A percentile compares a stretch with the other conserved stretches of the same genome.
phyloP scores from a whole-genome alignment of 2,113 vertebrate species.

The Sitta europaea region DNA sequence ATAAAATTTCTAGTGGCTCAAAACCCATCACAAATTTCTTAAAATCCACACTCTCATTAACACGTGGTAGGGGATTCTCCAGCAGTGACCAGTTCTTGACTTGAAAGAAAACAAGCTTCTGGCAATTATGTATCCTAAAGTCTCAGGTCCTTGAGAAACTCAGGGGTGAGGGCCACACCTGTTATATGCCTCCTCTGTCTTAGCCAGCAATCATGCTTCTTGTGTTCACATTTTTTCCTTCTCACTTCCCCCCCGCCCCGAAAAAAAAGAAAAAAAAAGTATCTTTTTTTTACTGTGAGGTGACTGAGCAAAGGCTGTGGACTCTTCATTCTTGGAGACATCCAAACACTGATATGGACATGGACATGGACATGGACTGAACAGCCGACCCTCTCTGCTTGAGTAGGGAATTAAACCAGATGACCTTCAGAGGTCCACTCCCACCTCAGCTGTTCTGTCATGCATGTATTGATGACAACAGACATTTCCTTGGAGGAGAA shows the following conservation, averaged over 20 bases:
- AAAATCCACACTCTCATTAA: background rate
- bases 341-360: background rate
- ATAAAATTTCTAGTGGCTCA: background rate
- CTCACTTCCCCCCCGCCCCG: background rate
- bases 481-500: background rate
- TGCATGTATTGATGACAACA: background rate
- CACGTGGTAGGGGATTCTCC: background rate
- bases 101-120: background rate
- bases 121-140: background rate
- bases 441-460: background rate
- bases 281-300: background rate
- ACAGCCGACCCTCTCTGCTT: background rate
- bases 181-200: background rate
- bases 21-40: background rate
- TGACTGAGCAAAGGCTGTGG: background rate
- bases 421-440: background rate
- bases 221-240: background rate
- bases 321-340: background rate
- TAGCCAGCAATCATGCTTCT: background rate
- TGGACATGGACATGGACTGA: too few species aligned
- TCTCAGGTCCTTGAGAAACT: background rate
- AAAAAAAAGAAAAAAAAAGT: background rate
- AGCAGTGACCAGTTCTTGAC: background rate
- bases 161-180: background rate
- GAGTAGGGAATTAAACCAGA: background rate